These are phyloP conservation scores for Caretta caretta DNA, from an alignment of 2,113 vertebrate genomes.

Conservation along the genomic window DNA sequence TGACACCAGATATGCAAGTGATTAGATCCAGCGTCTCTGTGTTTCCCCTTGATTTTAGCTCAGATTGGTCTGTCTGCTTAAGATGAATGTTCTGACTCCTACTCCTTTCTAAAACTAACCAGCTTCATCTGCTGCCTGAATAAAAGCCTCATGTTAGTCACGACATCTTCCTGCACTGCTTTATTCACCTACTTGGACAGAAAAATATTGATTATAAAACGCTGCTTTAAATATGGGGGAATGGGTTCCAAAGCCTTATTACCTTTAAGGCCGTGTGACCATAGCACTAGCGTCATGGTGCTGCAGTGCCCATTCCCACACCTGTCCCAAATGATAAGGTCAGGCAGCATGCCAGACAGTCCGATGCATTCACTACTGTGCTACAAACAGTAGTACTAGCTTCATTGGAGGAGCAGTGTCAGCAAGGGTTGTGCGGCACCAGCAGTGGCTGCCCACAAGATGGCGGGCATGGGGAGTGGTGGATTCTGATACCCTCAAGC, in stretches of 20 bases:
- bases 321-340: background rate
- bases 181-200: slow-evolving; percentile 77
- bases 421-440: background rate
- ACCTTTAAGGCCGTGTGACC: background rate
- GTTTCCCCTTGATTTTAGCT: slow-evolving; percentile 46
- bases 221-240: slow-evolving; percentile 33
- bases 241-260: background rate
- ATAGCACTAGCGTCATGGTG: background rate
- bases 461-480: background rate
- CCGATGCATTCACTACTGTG: background rate
- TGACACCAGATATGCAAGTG: slow-evolving; percentile 51
- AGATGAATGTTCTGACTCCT: slow-evolving; percentile 71
- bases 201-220: slow-evolving; percentile 67
- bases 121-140: slow-evolving; percentile 78
- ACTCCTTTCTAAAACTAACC: slow-evolving; percentile 77
- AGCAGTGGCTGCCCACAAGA: background rate
- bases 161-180: slow-evolving; percentile 75
- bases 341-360: background rate
- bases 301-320: background rate
- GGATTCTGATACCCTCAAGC: background rate
- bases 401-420: background rate
- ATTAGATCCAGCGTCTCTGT: slow-evolving; percentile 10
- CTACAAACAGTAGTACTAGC: background rate
- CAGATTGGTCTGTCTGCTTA: slow-evolving; percentile 66
- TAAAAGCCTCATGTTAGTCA: slow-evolving; percentile 69